Percentiles rank a stretch among this genome's conserved stretches.
phyloP scores from a whole-genome alignment of 2,888 invertebrate genomes.

The Noctua janthina region DNA sequence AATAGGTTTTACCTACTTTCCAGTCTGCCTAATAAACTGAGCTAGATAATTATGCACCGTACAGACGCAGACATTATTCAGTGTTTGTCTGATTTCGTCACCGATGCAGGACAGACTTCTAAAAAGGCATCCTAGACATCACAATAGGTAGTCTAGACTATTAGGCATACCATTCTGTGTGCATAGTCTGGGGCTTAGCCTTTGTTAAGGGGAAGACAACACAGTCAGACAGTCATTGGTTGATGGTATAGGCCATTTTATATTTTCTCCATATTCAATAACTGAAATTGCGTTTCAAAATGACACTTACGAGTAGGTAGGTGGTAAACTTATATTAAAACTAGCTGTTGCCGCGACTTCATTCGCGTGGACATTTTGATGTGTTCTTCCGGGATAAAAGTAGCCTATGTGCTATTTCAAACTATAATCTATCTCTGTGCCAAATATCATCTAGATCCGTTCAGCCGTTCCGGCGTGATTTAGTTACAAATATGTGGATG shows the following conservation, averaged over 20 bases:
- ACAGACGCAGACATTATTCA: conserved; percentile 51
- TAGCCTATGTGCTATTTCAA: too few relatives aligned
- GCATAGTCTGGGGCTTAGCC: conserved; percentile 70
- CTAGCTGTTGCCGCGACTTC: background rate
- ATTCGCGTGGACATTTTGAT: too few relatives aligned
- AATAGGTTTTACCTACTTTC: background rate
- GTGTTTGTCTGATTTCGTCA: conserved; percentile 59
- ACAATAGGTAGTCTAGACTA: conserved; percentile 71
- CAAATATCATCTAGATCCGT: too few relatives aligned
- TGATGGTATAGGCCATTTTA: background rate
- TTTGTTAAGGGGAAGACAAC: conserved; percentile 77
- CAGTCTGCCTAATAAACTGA: conserved; percentile 7
- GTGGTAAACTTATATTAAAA: background rate
- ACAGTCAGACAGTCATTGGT: background rate
- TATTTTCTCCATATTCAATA: background rate
- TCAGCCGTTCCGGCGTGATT: too few relatives aligned
- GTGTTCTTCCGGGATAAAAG: too few relatives aligned
- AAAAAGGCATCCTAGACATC: conserved; percentile 75
- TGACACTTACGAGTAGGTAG: background rate
- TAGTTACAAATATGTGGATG: too few relatives aligned
- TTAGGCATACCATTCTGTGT: conserved; percentile 78
- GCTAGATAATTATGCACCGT: conserved; percentile 41
- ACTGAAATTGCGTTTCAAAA: background rate
- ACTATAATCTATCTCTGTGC: too few relatives aligned
- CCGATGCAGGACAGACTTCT: conserved; percentile 71